These are phyloP conservation scores for Thecophora atra DNA, from an alignment of 2,888 invertebrate genomes.

Conservation along the genomic window DNA sequence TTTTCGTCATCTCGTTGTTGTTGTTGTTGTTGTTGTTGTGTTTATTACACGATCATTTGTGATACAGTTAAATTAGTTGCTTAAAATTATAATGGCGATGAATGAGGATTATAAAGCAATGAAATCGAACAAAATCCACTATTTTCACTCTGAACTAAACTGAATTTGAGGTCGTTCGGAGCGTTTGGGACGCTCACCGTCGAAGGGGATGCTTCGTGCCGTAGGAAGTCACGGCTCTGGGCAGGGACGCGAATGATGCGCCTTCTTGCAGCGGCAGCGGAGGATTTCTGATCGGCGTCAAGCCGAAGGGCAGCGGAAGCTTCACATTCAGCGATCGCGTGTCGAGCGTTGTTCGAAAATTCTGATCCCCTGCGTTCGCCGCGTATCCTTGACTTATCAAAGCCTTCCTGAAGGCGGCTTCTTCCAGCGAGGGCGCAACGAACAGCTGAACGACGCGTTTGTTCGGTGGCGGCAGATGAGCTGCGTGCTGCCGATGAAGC, in stretches of 20 bases:
- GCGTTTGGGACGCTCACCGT: not conserved
- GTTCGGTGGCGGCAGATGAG: conserved; percentile 33
- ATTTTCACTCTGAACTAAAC: conserved; percentile 19
- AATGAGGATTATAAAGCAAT: conserved; percentile 3
- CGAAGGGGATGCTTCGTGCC: conserved; percentile 58
- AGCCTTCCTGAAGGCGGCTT: conserved; percentile 57
- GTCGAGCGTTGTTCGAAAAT: conserved; percentile 1
- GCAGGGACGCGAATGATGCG: conserved; percentile 56
- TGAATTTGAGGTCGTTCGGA: not conserved
- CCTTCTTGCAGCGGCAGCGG: conserved; percentile 58
- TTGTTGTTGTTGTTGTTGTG: not conserved
- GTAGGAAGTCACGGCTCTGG: conserved; percentile 55
- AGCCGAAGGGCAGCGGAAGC: conserved; percentile 57
- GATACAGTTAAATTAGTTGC: conserved; percentile 14
- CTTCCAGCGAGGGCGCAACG: conserved; percentile 53
- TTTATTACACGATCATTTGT: not conserved
- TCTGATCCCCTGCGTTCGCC: conserved; percentile 38
- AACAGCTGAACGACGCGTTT: conserved; percentile 45
- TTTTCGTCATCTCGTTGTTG: too few relatives aligned
- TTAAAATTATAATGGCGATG: conserved; percentile 19
- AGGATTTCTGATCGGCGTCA: conserved; percentile 55
- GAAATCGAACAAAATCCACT: conserved; percentile 14
- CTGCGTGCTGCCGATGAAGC: conserved; percentile 28
- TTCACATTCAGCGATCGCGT: conserved; percentile 53
- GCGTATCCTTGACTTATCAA: conserved; percentile 57